Evolutionary conservation across 2,797 vertebrate genomes (phyloP), one percentile per base, ranked within the genome.

Genomic region (Gouania willdenowi): DNA sequence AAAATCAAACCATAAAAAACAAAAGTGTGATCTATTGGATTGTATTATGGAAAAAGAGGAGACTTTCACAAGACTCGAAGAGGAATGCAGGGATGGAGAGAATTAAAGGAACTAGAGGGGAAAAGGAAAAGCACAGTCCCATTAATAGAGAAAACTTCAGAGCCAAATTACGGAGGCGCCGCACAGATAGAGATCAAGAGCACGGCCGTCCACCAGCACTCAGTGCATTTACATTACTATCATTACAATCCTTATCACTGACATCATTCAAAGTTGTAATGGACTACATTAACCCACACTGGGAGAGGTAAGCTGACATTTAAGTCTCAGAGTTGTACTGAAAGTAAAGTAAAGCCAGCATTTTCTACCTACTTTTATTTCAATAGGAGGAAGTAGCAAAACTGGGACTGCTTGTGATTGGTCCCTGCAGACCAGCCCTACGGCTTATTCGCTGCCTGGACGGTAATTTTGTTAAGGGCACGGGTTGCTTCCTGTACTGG

Each of bases 401-500:
- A 44, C 40, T 24, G 3, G 46, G 65, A 47, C 40, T 32, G 10
- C 49, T 62, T 56, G 14, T 75, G 79, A 86, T 86, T 86, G 86
- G 85, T 83, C 83, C 82, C 81, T 39, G 55, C 69, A 76, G 80
- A 87, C 71, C 71, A 79, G 78, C 79, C 83, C 78, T 26, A 72
- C 78, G 82, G 82, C 81, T 66, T 74, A 84, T 83, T 85, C 70
- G 85, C 64, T 80, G 75, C 67, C 73, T 61, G 73, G 64, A 66
- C 59, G 10, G 51, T 82, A 84, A 87, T 87, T 82, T 77, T 74
- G 77, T 88, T 86, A 86, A 81, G 71, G 79, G 81, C 75, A 71
- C 3, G 80, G 80, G 81, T 80, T 81, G 80, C 77, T 86, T 86
- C 83, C 86, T 86, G 83, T 83, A 79, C 82, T 83, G 81, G 86